Evolutionary conservation across 2,888 invertebrate species (phyloP).

Genomic region (Cancer borealis): DNA sequence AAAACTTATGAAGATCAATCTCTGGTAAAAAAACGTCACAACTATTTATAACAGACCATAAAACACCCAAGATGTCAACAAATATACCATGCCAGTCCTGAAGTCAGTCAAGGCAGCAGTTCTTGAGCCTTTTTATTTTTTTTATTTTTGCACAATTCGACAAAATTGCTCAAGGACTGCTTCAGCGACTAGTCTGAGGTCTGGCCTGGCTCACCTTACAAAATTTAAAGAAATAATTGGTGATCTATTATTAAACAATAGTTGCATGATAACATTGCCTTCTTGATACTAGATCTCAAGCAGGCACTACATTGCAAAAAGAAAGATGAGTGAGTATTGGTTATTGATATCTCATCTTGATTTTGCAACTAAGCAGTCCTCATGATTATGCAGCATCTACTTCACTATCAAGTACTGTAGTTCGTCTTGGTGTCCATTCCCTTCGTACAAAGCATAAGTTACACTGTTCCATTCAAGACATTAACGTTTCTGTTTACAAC

Average conservation of each 20-base stretch:
- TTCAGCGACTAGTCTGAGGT: not conserved
- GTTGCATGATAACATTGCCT: not conserved
- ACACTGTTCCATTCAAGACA: not conserved
- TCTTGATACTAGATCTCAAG: not conserved
- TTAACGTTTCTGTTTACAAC: not conserved
- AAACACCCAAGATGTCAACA: not conserved
- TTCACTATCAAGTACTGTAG: not conserved
- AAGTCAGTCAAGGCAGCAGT: not conserved
- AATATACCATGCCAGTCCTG: not conserved
- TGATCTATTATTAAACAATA: not conserved
- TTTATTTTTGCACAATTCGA: not conserved
- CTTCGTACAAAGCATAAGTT: slow-evolving; percentile 32
- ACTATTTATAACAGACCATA: not conserved
- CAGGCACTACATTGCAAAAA: not conserved
- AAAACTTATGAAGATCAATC: not conserved
- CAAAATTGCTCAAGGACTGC: not conserved
- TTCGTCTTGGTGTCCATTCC: slow-evolving; percentile 26
- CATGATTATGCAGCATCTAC: not conserved
- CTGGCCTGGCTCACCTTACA: not conserved
- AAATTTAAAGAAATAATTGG: not conserved
- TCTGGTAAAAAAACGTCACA: not conserved
- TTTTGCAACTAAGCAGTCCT: not conserved
- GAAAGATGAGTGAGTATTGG: not conserved
- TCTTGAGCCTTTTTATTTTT: not conserved
- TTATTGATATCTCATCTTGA: not conserved